Percentiles rank a stretch among this genome's conserved stretches.
phyloP scores from a whole-genome alignment of 2,888 invertebrate species.

The Heteromurus nitidus region DNA sequence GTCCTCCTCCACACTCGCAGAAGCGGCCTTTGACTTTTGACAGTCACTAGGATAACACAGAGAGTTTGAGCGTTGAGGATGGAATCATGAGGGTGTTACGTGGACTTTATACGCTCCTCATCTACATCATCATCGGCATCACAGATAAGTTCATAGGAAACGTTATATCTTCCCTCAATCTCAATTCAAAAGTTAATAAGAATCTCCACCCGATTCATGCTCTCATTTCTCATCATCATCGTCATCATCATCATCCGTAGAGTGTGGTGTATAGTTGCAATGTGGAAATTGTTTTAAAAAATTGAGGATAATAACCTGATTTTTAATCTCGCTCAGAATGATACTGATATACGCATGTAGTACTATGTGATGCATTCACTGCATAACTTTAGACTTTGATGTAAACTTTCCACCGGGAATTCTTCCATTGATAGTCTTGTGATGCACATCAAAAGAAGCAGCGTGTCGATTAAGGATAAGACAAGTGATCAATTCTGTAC shows the following conservation, averaged over 20 bases:
- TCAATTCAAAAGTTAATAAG: constrained; percentile 51
- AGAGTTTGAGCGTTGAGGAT: no score
- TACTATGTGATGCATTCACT: no score
- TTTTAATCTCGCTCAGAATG: constrained; percentile 23
- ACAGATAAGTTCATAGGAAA: neutral
- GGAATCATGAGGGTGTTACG: constrained; percentile 53
- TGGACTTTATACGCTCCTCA: constrained; percentile 30
- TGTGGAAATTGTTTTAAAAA: no score
- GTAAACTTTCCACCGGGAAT: neutral
- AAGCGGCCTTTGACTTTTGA: constrained; percentile 53
- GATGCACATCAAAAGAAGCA: neutral
- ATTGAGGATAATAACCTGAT: constrained; percentile 56
- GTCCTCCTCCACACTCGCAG: constrained; percentile 23
- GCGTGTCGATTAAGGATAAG: neutral
- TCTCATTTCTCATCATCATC: no score
- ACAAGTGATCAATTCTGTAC: neutral
- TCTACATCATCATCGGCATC: neutral
- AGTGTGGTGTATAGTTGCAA: constrained; percentile 24
- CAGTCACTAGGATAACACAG: constrained; percentile 28
- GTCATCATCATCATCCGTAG: constrained; percentile 8
- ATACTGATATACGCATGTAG: no score
- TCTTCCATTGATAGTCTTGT: neutral
- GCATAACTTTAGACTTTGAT: no score
- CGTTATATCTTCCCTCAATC: constrained; percentile 26
- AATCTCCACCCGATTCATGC: constrained; percentile 50